Evolutionary conservation across 2,113 vertebrate species (phyloP).

Genomic region (Ciconia boyciana): DNA sequence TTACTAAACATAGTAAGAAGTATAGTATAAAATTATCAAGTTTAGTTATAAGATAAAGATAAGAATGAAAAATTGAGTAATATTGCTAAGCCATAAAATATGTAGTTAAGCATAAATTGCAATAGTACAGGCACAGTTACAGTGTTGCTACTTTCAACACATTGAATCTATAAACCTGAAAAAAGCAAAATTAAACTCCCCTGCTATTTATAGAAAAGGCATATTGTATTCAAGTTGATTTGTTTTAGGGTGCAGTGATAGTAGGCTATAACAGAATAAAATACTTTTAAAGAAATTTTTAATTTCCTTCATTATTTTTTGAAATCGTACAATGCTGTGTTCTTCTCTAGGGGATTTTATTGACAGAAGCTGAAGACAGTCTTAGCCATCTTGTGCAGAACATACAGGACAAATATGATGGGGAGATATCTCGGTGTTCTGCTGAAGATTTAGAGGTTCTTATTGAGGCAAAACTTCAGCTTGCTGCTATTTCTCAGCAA

Average conservation of each 20-base stretch:
- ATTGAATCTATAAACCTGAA: background rate
- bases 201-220: background rate
- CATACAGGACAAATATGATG: background rate
- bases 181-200: background rate
- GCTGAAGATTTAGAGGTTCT: constrained; percentile 77
- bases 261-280: background rate
- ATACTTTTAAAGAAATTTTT: background rate
- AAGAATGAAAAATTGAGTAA: background rate
- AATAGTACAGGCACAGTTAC: background rate
- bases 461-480: constrained; percentile 79
- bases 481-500: constrained; percentile 79
- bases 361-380: constrained; percentile 73
- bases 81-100: background rate
- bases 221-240: background rate
- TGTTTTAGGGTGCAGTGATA: background rate
- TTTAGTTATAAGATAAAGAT: background rate
- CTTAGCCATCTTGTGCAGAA: constrained; percentile 60
- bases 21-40: background rate
- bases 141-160: background rate
- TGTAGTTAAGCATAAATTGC: background rate
- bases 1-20: background rate
- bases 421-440: constrained; percentile 2
- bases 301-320: background rate
- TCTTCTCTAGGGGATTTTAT: constrained; percentile 71
- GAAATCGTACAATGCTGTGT: background rate